Evolutionary conservation across 1,140 invertebrate genomes (phyloP), one percentile per base, ranked within the genome.

Genomic region (Pectinophora gossypiella): DNA sequence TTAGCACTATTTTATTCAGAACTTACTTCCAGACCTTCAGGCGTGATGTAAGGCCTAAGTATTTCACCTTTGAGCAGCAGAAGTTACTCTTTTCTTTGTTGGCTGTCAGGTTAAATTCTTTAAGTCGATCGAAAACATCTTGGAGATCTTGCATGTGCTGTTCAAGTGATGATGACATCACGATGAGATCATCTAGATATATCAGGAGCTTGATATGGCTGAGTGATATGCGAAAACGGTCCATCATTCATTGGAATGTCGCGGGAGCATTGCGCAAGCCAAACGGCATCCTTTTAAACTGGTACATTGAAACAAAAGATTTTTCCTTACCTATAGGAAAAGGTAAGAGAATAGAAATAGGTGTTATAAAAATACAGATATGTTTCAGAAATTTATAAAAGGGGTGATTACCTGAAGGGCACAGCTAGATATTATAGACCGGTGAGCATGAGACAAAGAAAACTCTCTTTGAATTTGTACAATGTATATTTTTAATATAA

Each of bases 171-270:
- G 59, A 56, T n/a, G 69, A 69, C 1, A 75, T 45, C 0, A 88
- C 47, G 20, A 89, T 68, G 3, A 88, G 59, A 48, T 87, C 84
- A 49, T 87, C 76, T 2, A 89, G 52, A 54, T 87, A 89, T 0
- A 64, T 66, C 10, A 82, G 53, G 5, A 69, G 36, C 9, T 23
- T 48, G 9, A 84, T 38, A 22, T 66, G 50, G 13, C 19, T 16
- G 13, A 68, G 19, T 1, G 51, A 23, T 15, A 49, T 48, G 32
- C 50, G 22, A 12, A 81, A 58, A 6, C 62, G 21, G 46, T 81
- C 69, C 2, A 88, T 80, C 0, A 84, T 19, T 9, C 83, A 56
- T 62, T 87, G 78, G 54, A 90, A 89, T 10, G 76, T 83, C 0
- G 71, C 59, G 0, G 79, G 81, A 0, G 75, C 67, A 48, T 79